These are phyloP conservation scores for Aleiodes alternator DNA, from an alignment of 2,888 invertebrate genomes.

Conservation along the genomic window DNA sequence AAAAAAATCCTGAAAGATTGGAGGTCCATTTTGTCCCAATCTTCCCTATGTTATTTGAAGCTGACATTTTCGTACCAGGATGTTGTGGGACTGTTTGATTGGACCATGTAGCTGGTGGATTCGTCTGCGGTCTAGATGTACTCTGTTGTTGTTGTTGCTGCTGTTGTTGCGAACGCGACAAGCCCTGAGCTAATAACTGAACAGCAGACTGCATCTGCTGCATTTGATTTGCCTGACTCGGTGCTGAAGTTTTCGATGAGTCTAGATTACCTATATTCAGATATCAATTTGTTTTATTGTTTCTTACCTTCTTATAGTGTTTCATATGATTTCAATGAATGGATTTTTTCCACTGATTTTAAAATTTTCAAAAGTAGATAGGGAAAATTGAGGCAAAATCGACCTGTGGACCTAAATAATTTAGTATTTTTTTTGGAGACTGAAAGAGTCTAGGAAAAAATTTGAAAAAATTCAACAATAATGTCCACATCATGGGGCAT, in stretches of 20 bases:
- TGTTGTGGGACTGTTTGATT: constrained; percentile 70
- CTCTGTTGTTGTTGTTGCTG: constrained; percentile 56
- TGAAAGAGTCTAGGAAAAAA: too few species aligned
- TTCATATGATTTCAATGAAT: neutral
- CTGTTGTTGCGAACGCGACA: constrained; percentile 67
- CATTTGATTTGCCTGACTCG: constrained; percentile 68
- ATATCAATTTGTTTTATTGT: neutral
- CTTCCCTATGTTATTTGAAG: neutral
- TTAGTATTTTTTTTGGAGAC: too few species aligned
- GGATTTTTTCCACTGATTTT: neutral
- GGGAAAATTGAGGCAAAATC: too few species aligned
- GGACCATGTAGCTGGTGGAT: constrained; percentile 67
- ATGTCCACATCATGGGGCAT: too few species aligned
- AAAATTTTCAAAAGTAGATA: neutral
- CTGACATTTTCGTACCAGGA: constrained; percentile 64
- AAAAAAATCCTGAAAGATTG: too few species aligned
- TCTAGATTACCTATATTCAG: constrained; percentile 67
- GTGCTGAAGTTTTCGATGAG: constrained; percentile 68
- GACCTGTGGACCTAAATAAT: too few species aligned
- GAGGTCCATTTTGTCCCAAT: too few species aligned
- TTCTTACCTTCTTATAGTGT: constrained; percentile 7
- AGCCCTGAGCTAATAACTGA: constrained; percentile 69
- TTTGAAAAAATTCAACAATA: too few species aligned
- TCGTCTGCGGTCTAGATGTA: constrained; percentile 44
- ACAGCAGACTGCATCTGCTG: constrained; percentile 70